Evolutionary conservation across 2,888 invertebrate genomes (phyloP).

Genomic region (Raillietiella orientalis): DNA sequence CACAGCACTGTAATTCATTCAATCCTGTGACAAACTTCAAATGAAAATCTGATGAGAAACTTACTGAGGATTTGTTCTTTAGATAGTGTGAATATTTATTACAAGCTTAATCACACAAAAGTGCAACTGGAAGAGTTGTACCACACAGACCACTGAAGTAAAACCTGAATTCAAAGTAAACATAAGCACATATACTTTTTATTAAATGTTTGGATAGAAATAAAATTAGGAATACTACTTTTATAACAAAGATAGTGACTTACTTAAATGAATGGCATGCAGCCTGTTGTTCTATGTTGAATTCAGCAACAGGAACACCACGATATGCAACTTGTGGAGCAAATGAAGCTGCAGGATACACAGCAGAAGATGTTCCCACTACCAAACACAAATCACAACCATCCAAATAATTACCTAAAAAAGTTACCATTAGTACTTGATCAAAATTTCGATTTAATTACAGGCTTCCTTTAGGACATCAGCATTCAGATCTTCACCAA

Average conservation of each 20-base stretch:
- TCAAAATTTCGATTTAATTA: too few species aligned
- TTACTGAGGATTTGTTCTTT: too few species aligned
- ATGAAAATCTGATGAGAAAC: too few species aligned
- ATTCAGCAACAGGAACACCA: constrained; percentile 39
- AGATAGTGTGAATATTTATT: too few species aligned
- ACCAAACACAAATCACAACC: constrained; percentile 43
- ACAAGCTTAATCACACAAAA: too few species aligned
- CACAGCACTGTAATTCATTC: too few species aligned
- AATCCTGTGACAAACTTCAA: too few species aligned
- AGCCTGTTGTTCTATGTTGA: constrained; percentile 25
- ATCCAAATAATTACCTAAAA: constrained; percentile 23
- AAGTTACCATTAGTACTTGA: neutral
- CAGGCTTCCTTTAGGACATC: constrained; percentile 25
- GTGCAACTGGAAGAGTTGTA: constrained; percentile 17
- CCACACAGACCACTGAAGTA: constrained; percentile 23
- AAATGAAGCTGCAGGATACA: constrained; percentile 62
- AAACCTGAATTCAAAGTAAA: constrained; percentile 16
- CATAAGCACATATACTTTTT: too few species aligned
- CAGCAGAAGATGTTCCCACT: constrained; percentile 54
- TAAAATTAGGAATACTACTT: too few species aligned
- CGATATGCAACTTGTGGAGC: constrained; percentile 37
- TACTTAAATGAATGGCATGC: constrained; percentile 19
- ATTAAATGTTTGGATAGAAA: too few species aligned
- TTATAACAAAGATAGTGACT: constrained; percentile 8
- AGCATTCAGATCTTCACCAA: constrained; percentile 38